These are phyloP conservation scores for Morus bassanus DNA, from an alignment of 2,797 vertebrate genomes.

Conservation along the genomic window DNA sequence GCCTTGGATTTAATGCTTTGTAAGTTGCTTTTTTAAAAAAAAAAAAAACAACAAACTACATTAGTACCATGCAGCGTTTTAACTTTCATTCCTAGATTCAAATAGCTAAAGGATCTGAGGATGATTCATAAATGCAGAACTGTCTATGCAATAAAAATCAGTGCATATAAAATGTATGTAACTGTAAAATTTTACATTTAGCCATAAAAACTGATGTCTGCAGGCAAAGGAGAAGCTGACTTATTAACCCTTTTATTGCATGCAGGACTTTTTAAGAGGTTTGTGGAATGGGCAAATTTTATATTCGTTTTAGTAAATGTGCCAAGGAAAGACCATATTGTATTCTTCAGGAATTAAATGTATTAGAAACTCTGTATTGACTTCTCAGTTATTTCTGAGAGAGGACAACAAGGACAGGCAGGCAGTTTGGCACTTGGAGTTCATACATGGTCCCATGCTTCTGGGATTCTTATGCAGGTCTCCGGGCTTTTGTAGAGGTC, in stretches of 20 bases:
- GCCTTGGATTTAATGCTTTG: not conserved
- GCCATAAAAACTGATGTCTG: slow-evolving; percentile 11
- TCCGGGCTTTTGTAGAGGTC: not conserved
- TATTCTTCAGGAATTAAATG: not conserved
- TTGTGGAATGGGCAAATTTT: not conserved
- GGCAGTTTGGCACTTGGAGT: not conserved
- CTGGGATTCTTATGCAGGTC: not conserved
- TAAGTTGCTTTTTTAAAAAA: not conserved
- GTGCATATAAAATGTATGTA: slow-evolving; percentile 19
- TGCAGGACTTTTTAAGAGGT: not conserved
- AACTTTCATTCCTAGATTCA: not conserved
- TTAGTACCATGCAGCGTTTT: not conserved
- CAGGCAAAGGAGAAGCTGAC: not conserved
- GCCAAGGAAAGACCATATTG: not conserved
- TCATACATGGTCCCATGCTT: not conserved
- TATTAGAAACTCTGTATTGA: not conserved
- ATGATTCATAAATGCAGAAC: slow-evolving; percentile 28
- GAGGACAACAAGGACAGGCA: not conserved
- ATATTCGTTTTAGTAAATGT: not conserved
- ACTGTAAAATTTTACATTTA: slow-evolving; percentile 49
- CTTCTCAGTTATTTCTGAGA: not conserved
- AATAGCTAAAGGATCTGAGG: not conserved
- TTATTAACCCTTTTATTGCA: slow-evolving; percentile 45
- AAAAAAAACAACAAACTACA: not conserved
- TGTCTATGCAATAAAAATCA: slow-evolving; percentile 8